These are phyloP conservation scores for Rhopilema esculentum DNA, from an alignment of 30 jellyfish, hydroid and myxozoan species.

Conservation along the genomic window DNA sequence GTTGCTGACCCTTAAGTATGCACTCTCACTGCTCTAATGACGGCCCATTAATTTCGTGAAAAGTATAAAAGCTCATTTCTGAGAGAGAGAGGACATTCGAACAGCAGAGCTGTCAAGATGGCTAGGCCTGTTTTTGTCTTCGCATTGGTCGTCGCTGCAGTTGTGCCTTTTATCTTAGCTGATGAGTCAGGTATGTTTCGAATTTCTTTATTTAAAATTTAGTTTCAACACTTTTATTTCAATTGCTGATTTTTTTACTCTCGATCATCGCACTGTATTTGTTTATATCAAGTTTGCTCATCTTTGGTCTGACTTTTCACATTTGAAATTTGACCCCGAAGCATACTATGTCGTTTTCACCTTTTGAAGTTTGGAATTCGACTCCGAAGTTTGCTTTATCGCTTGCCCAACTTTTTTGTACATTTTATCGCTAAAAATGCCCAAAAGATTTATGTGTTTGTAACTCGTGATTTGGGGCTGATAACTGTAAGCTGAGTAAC, in stretches of 20 bases:
- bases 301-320: too few relatives aligned
- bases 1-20: background rate
- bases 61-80: constrained; percentile 23
- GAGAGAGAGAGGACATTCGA: background rate
- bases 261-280: too few relatives aligned
- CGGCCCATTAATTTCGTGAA: background rate
- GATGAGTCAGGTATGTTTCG: constrained; percentile 25
- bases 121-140: constrained; percentile 3
- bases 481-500: too few relatives aligned
- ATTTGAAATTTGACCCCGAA: too few relatives aligned
- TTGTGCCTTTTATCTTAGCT: constrained; percentile 35
- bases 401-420: too few relatives aligned
- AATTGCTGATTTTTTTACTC: background rate
- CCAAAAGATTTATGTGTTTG: too few relatives aligned
- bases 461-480: too few relatives aligned
- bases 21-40: background rate
- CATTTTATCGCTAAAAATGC: too few relatives aligned
- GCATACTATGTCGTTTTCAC: background rate
- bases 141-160: constrained; percentile 5
- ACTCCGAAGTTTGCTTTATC: too few relatives aligned
- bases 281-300: too few relatives aligned
- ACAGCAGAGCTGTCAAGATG: constrained; percentile 2
- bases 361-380: background rate
- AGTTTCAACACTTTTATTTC: background rate
- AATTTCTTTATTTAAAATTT: background rate